These are phyloP conservation scores for Neodiprion lecontei DNA, from an alignment of 1,140 invertebrate genomes.

Conservation along the genomic window DNA sequence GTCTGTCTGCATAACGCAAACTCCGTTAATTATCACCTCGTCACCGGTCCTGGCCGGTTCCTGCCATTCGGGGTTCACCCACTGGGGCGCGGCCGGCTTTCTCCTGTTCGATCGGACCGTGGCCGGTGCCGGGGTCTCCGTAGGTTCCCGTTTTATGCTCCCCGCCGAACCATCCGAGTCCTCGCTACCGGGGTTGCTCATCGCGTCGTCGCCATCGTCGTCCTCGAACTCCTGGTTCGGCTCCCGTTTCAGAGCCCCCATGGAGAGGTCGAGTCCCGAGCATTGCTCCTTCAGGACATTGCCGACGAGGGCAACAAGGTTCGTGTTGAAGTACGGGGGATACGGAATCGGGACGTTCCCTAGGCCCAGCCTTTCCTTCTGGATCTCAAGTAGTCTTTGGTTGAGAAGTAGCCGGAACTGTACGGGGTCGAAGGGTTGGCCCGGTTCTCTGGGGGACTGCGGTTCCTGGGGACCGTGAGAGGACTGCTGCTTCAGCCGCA, in stretches of 20 bases:
- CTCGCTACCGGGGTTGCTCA: conserved; percentile 80
- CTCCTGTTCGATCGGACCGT: conserved; percentile 72
- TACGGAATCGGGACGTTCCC: conserved; percentile 76
- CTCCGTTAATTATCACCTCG: conserved; percentile 90
- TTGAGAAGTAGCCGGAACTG: conserved; percentile 88
- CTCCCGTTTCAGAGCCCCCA: conserved; percentile 79
- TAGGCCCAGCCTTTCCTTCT: conserved; percentile 80
- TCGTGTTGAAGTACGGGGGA: conserved; percentile 78
- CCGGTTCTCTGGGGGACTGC: conserved; percentile 72
- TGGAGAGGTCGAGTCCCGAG: conserved; percentile 80
- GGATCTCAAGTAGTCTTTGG: conserved; percentile 85
- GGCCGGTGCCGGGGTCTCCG: conserved; percentile 62
- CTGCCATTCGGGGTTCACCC: conserved; percentile 95
- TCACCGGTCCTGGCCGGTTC: conserved; percentile 68
- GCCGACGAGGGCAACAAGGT: conserved; percentile 72
- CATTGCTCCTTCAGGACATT: conserved; percentile 78
- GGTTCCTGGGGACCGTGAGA: conserved; percentile 75
- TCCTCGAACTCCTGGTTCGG: conserved; percentile 75
- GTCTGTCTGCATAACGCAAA: conserved; percentile 87
- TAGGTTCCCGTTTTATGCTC: conserved; percentile 64
- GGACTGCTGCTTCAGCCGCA: conserved; percentile 92
- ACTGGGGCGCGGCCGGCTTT: conserved; percentile 94
- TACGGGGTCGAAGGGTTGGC: conserved; percentile 86
- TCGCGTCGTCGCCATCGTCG: conserved; percentile 75
- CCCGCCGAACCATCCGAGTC: conserved; percentile 68